Evolutionary conservation across 1,140 invertebrate species (phyloP).

Genomic region (Drosophila kurseongensis): DNA sequence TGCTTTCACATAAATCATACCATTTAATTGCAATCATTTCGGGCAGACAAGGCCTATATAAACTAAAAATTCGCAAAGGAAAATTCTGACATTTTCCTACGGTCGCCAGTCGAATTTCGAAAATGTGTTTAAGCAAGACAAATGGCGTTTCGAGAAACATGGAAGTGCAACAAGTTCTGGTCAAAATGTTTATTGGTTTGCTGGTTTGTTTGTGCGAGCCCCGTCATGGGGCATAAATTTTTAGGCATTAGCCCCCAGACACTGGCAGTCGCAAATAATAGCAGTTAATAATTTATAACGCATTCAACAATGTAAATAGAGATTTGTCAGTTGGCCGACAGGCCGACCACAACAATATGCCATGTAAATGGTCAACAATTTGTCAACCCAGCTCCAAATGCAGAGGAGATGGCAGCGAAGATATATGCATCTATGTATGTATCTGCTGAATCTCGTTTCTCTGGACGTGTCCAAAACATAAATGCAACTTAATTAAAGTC

Average conservation of each 20-base stretch:
- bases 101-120: conserved; percentile 18
- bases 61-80: conserved; percentile 33
- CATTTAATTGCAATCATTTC: conserved; percentile 77
- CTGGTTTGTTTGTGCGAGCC: conserved; percentile 9
- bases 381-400: conserved; percentile 52
- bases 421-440: conserved; percentile 6
- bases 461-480: conserved; percentile 69
- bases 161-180: conserved; percentile 73
- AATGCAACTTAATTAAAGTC: conserved; percentile 82
- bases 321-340: conserved; percentile 72
- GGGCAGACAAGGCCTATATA: conserved; percentile 27
- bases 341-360: conserved; percentile 54
- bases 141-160: conserved; percentile 68
- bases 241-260: conserved; percentile 42
- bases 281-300: conserved; percentile 73
- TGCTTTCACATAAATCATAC: conserved; percentile 66
- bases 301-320: conserved; percentile 76
- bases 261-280: conserved; percentile 56
- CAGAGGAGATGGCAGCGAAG: conserved; percentile 28
- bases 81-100: conserved; percentile 53
- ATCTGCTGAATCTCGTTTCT: conserved; percentile 43
- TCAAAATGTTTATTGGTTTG: conserved; percentile 57
- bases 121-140: conserved; percentile 59
- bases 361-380: conserved; percentile 77
- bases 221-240: conserved; percentile 66